A percentile compares a stretch with the other conserved stretches of the same genome.
Evolutionary conservation across 2,888 invertebrate species (phyloP).

Genomic region (Hyppa rectilinea): DNA sequence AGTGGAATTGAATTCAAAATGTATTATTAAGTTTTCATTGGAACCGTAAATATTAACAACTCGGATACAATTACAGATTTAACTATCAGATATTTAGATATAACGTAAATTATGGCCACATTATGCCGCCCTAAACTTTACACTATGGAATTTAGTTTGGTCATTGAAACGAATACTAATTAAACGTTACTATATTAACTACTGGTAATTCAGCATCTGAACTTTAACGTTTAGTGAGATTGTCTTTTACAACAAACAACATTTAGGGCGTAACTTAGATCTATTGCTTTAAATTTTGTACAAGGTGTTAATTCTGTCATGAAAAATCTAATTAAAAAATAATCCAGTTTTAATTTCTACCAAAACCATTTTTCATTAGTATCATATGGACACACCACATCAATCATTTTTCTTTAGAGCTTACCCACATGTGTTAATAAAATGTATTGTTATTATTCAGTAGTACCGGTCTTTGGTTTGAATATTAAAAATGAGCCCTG

Average conservation of each 20-base stretch:
- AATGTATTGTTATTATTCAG: too few species aligned
- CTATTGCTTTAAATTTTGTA: neutral
- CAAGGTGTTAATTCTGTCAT: neutral
- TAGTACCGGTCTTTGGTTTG: neutral
- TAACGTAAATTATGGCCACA: conserved; percentile 21
- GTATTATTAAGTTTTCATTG: conserved; percentile 47
- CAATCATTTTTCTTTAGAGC: too few species aligned
- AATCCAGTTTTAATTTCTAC: neutral
- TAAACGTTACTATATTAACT: conserved; percentile 10
- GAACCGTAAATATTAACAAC: conserved; percentile 38
- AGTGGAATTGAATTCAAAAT: conserved; percentile 47
- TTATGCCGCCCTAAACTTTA: conserved; percentile 45
- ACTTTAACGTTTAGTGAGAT: neutral
- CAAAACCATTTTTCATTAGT: too few species aligned
- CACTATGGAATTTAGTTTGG: conserved; percentile 7
- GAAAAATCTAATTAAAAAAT: neutral
- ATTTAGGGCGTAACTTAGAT: neutral
- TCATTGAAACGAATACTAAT: neutral
- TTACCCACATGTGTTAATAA: too few species aligned
- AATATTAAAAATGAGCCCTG: neutral
- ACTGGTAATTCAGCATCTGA: neutral
- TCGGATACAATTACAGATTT: conserved; percentile 35
- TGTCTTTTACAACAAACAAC: conserved; percentile 1
- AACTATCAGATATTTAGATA: conserved; percentile 39
- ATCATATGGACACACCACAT: too few species aligned